phyloP scores from a whole-genome alignment of 2,797 vertebrate genomes.

The Sebastes hubbsi region DNA sequence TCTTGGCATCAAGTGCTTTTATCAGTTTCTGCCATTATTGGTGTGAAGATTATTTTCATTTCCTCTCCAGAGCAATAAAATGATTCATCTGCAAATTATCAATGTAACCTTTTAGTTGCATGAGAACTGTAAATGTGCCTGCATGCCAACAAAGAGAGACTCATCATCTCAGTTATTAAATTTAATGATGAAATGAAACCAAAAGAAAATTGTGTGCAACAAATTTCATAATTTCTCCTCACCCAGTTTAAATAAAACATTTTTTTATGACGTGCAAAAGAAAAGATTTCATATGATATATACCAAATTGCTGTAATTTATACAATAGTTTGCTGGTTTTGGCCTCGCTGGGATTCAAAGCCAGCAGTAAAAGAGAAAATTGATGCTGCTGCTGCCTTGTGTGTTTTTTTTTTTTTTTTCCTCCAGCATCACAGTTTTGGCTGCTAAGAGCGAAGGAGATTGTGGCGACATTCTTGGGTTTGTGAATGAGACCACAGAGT shows the following conservation, averaged over 20 bases:
- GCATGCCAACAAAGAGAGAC: neutral
- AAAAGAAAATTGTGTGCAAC: neutral
- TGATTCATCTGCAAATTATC: neutral
- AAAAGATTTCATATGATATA: slow-evolving; percentile 38
- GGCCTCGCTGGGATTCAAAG: slow-evolving; percentile 57
- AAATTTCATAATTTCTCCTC: neutral
- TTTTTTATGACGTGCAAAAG: slow-evolving; percentile 47
- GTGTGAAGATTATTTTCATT: neutral
- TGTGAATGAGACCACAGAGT: slow-evolving; percentile 76
- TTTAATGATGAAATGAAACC: neutral
- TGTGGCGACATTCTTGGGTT: slow-evolving; percentile 82
- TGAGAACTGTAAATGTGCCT: neutral
- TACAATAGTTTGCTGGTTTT: slow-evolving; percentile 69
- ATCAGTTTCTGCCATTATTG: neutral
- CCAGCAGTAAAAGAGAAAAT: slow-evolving; percentile 74
- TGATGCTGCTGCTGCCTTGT: slow-evolving; percentile 70
- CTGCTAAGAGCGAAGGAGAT: slow-evolving; percentile 72
- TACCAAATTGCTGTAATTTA: slow-evolving; percentile 70
- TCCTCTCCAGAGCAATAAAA: neutral
- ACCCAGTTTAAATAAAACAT: slow-evolving; percentile 22
- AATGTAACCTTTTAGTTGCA: neutral
- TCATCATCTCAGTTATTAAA: neutral
- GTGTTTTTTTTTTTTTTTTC: neutral
- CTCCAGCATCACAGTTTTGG: slow-evolving; percentile 69
- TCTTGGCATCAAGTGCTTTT: neutral